These are phyloP conservation scores for Ibycter americanus DNA, from an alignment of 2,797 vertebrate genomes.

Conservation along the genomic window DNA sequence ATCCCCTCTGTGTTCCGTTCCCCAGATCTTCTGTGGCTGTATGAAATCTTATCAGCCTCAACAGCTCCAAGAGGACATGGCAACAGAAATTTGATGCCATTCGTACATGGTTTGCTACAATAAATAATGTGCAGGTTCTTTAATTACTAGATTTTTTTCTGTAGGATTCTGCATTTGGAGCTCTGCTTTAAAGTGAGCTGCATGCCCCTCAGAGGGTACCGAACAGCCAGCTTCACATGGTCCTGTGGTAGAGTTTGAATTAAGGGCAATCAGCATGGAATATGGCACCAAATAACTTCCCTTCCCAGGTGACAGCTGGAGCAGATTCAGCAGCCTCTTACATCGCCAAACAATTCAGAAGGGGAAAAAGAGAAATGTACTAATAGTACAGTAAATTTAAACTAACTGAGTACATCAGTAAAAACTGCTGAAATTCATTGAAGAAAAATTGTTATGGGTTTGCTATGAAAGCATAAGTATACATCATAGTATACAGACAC, in stretches of 20 bases:
- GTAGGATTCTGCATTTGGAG: neutral
- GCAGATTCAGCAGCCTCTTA: neutral
- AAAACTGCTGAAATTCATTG: neutral
- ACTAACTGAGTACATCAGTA: neutral
- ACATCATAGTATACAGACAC: accelerated
- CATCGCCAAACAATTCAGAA: neutral
- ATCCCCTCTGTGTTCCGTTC: constrained; percentile 1
- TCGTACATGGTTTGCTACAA: neutral
- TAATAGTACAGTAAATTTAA: neutral
- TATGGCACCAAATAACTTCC: neutral
- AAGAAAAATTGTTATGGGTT: neutral
- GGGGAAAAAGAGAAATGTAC: neutral
- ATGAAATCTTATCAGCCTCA: constrained; percentile 60
- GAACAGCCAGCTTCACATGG: neutral
- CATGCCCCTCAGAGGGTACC: neutral
- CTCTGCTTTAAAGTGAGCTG: neutral
- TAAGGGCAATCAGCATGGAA: neutral
- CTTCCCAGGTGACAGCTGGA: neutral
- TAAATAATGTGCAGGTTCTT: neutral
- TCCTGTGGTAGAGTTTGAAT: neutral
- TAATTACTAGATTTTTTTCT: neutral
- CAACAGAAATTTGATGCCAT: constrained; percentile 34
- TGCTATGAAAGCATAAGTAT: neutral
- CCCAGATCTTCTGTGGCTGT: constrained; percentile 32
- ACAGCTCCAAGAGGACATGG: constrained; percentile 6